Evolutionary conservation across 1,140 invertebrate genomes (phyloP), one percentile per base, ranked within the genome.

Genomic region (Aplysia californica): DNA sequence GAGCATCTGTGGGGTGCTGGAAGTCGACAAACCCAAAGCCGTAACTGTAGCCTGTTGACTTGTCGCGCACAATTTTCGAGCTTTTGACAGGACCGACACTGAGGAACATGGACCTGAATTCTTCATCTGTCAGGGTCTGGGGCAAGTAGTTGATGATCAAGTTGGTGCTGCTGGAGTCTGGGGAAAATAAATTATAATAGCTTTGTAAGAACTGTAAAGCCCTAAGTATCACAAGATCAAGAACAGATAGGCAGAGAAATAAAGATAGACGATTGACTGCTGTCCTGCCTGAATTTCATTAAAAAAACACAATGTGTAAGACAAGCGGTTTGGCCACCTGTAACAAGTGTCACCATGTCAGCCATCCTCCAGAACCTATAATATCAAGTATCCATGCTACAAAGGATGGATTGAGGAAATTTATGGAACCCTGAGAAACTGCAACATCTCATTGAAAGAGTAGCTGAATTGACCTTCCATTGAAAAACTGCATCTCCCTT

Each of bases 1-100:
- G 90, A 29, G 96, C 96, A 91, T 97, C 96, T 86, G 95, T 94
- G 77, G 94, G 93, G 79, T 93, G 94, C 36, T 93, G 91, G 89
- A 96, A 98, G 88, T 98, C 97, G 23, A 98, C 96, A 91, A 98
- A 98, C 26, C 96, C 97, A 90, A 97, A 98, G 21, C 97, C 97
- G 89, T 96, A 98, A 89, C 96, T 97, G 89, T 98, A 98, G 31
- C 96, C 96, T 89, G 96, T 97, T 92, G 78, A 59, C 38, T 84
- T 86, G 74, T 90, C 89, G 86, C 95, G 94, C 93, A 98, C 96
- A 82, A 98, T 95, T 82, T 96, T 93, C 85, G 96, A 95, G 75
- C 94, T 95, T 85, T 97, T 95, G 56, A 98, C 76, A 21, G 83
- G 85, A 0, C 88, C 88, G 73, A 96, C 94, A 29, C 94, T 94